Evolutionary conservation across 2,888 invertebrate genomes (phyloP), one percentile per base, ranked within the genome.

Genomic region (Lepetodrilus schrolli): DNA sequence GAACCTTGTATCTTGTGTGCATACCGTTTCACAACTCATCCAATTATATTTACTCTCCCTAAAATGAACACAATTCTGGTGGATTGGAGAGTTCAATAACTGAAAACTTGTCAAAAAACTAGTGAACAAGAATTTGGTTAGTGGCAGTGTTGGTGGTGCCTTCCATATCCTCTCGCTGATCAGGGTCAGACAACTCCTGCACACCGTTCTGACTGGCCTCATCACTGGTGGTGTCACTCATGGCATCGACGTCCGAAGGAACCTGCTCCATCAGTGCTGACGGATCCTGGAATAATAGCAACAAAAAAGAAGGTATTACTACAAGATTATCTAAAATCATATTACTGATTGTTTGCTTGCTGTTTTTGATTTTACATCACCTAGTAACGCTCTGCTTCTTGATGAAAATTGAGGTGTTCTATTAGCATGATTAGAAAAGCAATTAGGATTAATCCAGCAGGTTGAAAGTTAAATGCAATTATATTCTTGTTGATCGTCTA

Each of bases 91-190:
- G 7, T 38, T 38, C 38, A 50, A 23, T 8, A 3, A 23, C 23
- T 50, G 10, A 20, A 20, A 23, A 13, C 23, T 13, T 58, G 58
- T 23, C 30, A 58, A 23, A 26, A 34, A n/a, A 13, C 43, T 30
- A 58, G 17, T 58, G 58, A 26, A 58, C 58, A 8, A 43, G 26
- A 47, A 47, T 68, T 38, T 38, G 20, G 30, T 47, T 73, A 38
- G 74, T 78, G 66, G 78, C 74, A 8, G 78, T 80, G 72, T 73
- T 78, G 2, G 76, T 77, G 17, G 75, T 75, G 66, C 78, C 80
- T 50, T 74, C 78, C 73, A 76, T 74, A 70, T 75, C 75, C 26
- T 74, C 77, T 8, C 75, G 76, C 38, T 74, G 74, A 13, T 80
- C 80, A 47, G 65, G 73, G 43, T 80, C 80, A 38, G 78, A 78